Evolutionary conservation across 2,888 invertebrate species (phyloP), one percentile per base, ranked within the genome.

Genomic region (Ferdinandea cuprea): DNA sequence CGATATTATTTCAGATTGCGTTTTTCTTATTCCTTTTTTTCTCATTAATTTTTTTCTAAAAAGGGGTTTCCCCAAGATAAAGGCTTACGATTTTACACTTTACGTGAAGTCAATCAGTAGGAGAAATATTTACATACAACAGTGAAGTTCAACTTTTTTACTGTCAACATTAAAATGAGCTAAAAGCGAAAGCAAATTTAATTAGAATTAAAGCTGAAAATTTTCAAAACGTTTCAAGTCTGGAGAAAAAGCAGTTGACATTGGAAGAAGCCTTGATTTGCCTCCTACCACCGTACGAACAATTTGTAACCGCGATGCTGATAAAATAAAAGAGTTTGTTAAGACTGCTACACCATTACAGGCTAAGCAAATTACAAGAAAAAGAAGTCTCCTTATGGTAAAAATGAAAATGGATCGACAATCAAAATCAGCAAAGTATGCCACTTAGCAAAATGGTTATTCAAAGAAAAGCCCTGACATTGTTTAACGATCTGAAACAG

Each of bases 401-500:
- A 65, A 65, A 65, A 65, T 63, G 58, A 37, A 59, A 25, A 3
- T 25, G 25, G 25, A 25, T 32, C 3, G 32, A 32, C 3, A 54
- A 63, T 15, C 54, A 63, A 73, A 63, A 42, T 63, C 73, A 73
- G 37, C 46, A 65, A 30, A 48, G 74, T 28, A 74, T 74, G 74
- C 74, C 74, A 65, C 58, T 74, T 37, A 66, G 46, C 65, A 56
- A 66, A 74, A 73, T 73, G 56, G 54, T 72, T 21, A 73, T 73
- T 72, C 61, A 65, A 15, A 52, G 30, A 52, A 32, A 52, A 35
- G 19, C 52, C n/a, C 37, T 52, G 13, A 42, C 68, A 9, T 37
- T 54, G 17, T 25, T 68, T 28, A 13, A 28, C 8, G 21, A 21
- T 25, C 21, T 48, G 1, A 48, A 48, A n/a, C 7, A 25, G 21